Evolutionary conservation across 2,797 vertebrate genomes (phyloP).

Genomic region (Sparidentex hasta): DNA sequence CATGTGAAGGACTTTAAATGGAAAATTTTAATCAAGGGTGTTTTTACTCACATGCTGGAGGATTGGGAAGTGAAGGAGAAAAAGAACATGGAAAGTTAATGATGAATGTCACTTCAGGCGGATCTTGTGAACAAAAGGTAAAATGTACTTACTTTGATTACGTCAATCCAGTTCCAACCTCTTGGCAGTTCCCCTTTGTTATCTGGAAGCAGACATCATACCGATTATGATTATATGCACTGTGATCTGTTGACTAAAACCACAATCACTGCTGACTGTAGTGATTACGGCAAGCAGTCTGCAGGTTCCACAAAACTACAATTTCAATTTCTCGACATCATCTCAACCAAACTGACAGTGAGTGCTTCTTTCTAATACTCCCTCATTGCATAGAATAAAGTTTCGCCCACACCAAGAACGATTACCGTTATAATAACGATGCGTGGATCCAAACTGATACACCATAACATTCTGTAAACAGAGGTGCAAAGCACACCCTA

Average conservation of each 20-base stretch:
- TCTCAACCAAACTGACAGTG: too few species aligned
- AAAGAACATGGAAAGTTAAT: conserved; percentile 19
- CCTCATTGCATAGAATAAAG: too few species aligned
- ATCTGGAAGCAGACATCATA: conserved; percentile 81
- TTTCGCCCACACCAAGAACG: too few species aligned
- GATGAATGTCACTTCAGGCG: neutral
- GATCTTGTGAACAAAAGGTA: neutral
- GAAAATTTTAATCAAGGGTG: rapidly evolving
- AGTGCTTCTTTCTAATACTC: too few species aligned
- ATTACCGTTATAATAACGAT: too few species aligned
- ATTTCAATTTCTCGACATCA: too few species aligned
- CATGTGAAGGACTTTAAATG: rapidly evolving
- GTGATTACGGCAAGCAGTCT: too few species aligned
- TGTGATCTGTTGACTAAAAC: neutral
- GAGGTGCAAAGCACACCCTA: too few species aligned
- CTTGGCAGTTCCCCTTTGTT: conserved; percentile 96
- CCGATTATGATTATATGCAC: neutral
- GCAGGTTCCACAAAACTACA: too few species aligned
- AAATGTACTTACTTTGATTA: conserved; percentile 91
- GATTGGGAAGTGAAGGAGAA: neutral
- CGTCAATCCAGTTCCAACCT: conserved; percentile 98
- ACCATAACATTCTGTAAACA: too few species aligned
- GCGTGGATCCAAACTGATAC: too few species aligned
- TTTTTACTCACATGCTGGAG: conserved; percentile 83
- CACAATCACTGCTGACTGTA: too few species aligned